These are phyloP conservation scores for Lagria hirta DNA, from an alignment of 2,888 invertebrate genomes.

Conservation along the genomic window DNA sequence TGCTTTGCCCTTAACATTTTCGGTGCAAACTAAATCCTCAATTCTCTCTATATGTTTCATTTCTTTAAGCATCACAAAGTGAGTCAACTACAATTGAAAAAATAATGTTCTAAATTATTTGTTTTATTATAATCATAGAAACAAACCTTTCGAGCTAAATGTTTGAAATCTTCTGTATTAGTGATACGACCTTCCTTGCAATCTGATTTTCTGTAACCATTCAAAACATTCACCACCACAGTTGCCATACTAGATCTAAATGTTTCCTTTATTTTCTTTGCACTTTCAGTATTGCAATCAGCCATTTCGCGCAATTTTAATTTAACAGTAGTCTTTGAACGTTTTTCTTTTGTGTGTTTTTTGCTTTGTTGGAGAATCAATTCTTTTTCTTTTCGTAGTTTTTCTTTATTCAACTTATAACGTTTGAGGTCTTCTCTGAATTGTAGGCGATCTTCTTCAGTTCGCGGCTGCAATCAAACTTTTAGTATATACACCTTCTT, in stretches of 20 bases:
- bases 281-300: constrained; percentile 56
- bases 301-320: constrained; percentile 49
- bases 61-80: constrained; percentile 94
- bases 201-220: constrained; percentile 82
- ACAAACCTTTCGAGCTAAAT: constrained; percentile 85
- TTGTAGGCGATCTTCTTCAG: constrained; percentile 74
- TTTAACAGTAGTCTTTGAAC: constrained; percentile 41
- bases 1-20: constrained; percentile 91
- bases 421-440: constrained; percentile 71
- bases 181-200: constrained; percentile 84
- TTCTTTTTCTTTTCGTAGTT: constrained; percentile 69
- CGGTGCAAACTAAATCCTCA: constrained; percentile 83
- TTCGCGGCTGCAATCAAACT: constrained; percentile 66
- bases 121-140: not conserved
- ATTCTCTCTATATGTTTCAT: constrained; percentile 86
- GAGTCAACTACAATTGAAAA: constrained; percentile 73
- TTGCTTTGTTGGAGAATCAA: constrained; percentile 51
- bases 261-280: constrained; percentile 78
- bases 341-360: constrained; percentile 37
- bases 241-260: constrained; percentile 79
- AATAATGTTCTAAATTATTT: constrained; percentile 4
- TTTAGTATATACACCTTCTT: too few relatives aligned
- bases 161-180: constrained; percentile 90
- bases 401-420: constrained; percentile 79
- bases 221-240: constrained; percentile 83